Percentiles rank a stretch among this genome's conserved stretches.
These are phyloP conservation scores for Pyrocoelia pectoralis DNA, from an alignment of 2,888 invertebrate genomes.

Conservation along the genomic window DNA sequence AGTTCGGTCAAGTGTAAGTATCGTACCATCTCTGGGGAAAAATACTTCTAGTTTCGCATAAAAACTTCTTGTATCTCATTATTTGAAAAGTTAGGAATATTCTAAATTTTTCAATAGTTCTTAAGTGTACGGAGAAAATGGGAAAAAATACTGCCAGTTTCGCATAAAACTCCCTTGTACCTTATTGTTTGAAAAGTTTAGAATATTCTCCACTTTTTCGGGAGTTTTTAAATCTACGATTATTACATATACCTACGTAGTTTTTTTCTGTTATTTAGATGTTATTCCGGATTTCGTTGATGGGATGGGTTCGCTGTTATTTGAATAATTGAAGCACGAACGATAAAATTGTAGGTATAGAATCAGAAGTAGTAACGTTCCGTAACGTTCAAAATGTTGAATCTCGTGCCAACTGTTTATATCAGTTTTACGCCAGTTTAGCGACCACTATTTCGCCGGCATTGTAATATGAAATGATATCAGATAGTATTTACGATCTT, in stretches of 20 bases:
- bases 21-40: conserved; percentile 37
- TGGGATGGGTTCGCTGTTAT: neutral
- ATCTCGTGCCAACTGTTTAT: conserved; percentile 44
- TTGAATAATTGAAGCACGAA: conserved; percentile 29
- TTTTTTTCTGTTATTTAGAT: too few relatives aligned
- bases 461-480: conserved; percentile 46
- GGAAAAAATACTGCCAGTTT: too few relatives aligned
- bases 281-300: too few relatives aligned
- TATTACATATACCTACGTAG: too few relatives aligned
- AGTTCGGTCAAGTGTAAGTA: conserved; percentile 39
- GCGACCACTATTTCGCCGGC: conserved; percentile 40
- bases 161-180: too few relatives aligned
- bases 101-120: conserved; percentile 42
- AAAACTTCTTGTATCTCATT: conserved; percentile 48
- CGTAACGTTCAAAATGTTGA: conserved; percentile 16
- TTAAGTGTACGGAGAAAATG: conserved; percentile 21
- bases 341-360: too few relatives aligned
- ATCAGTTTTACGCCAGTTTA: conserved; percentile 47
- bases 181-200: neutral
- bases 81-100: conserved; percentile 45
- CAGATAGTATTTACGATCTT: conserved; percentile 48
- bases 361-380: too few relatives aligned
- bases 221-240: too few relatives aligned
- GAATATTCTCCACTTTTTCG: neutral
- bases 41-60: conserved; percentile 42